Evolutionary conservation across 2,797 vertebrate species (phyloP), one percentile per base, ranked within the genome.

Genomic region (Nannoperca australis): DNA sequence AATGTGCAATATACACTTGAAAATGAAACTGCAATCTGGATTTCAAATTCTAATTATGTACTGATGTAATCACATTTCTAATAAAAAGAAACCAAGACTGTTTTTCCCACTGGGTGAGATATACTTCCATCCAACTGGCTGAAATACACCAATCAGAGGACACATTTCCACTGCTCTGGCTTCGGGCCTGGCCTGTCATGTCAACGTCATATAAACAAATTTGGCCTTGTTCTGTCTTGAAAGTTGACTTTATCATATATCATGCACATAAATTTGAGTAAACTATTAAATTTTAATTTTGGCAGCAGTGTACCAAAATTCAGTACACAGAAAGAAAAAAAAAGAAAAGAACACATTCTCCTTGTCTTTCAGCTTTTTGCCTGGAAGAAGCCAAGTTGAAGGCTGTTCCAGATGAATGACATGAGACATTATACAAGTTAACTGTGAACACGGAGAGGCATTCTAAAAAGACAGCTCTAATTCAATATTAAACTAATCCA

Each of bases 401-500:
- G 61, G 65, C 70, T 11, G 20, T 61, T 86, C 58, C 44, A 38
- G 77, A 75, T 83, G 77, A 93, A 82, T 88, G 91, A 72, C 90
- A 82, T 1, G 20, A 76, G 76, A 80, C 85, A 58, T 88, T 81
- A 79, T 58, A 70, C 75, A 51, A 77, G 75, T 83, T 73, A 88
- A 85, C 87, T 71, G 80, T 69, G 83, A 82, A 86, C 87, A 79
- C 59, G 76, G 81, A 67, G 74, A 81, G 69, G 78, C 73, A 83
- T 87, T 90, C 70, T 85, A 81, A 79, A 89, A 74, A 81, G 87
- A 92, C 85, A 66, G 75, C 83, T 94, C 90, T 92, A 89, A 91
- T 93, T 91, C 90, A 93, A 93, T 94, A 93, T 91, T 90, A 90
- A 91, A 91, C 85, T 88, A 93, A 94, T 94, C 94, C 92, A 92